These are phyloP conservation scores for Cottus gobio DNA, from an alignment of 2,113 vertebrate species.

Conservation along the genomic window DNA sequence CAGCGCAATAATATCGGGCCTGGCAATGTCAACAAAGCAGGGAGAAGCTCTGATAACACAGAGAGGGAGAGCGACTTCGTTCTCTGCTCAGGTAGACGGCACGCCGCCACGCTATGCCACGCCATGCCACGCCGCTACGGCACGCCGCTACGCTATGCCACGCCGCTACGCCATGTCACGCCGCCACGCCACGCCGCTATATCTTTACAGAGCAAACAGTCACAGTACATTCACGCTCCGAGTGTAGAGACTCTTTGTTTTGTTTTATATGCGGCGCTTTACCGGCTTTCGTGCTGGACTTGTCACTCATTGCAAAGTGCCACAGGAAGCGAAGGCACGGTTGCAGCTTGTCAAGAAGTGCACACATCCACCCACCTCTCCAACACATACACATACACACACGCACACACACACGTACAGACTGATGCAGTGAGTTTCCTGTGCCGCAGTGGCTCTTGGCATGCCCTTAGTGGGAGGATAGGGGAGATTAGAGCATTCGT, in stretches of 20 bases:
- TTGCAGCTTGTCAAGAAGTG: conserved; percentile 21
- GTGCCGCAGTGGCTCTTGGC: conserved; percentile 57
- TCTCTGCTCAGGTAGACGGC: not conserved
- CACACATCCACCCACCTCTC: not conserved
- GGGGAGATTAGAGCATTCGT: conserved; percentile 42
- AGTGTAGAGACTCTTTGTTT: not conserved
- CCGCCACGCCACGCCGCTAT: too few relatives aligned
- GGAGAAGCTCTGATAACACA: not conserved
- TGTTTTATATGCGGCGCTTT: not conserved
- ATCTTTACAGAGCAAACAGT: not conserved
- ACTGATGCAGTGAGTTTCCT: conserved; percentile 44
- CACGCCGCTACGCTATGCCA: too few relatives aligned
- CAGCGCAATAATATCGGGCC: too few relatives aligned
- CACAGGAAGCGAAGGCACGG: conserved; percentile 16
- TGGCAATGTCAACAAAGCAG: not conserved
- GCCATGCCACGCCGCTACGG: not conserved
- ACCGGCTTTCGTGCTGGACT: not conserved
- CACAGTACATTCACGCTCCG: not conserved
- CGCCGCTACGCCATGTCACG: too few relatives aligned
- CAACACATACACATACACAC: conserved; percentile 6
- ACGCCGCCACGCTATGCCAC: too few relatives aligned
- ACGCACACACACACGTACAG: conserved; percentile 19
- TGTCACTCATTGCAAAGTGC: conserved; percentile 3
- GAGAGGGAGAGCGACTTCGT: not conserved
- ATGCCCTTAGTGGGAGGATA: conserved; percentile 60